phyloP scores from a whole-genome alignment of 92 coral and sea anemone genomes.

The Actinernus sp. region DNA sequence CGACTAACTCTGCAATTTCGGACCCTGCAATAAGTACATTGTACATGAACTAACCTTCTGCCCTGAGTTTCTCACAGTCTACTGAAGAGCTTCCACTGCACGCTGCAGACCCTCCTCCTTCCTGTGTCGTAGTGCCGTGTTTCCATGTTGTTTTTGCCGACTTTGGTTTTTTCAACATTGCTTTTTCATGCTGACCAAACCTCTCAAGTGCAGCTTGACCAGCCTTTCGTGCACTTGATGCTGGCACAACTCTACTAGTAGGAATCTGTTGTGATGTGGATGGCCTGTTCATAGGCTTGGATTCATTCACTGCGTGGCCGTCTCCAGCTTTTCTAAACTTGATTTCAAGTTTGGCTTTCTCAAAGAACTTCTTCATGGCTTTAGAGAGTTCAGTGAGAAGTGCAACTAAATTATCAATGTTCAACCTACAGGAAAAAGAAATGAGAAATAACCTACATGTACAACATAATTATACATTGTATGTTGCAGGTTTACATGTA shows the following conservation, averaged over 20 bases:
- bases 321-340: slow-evolving; percentile 96
- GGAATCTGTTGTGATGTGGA: slow-evolving; percentile 49
- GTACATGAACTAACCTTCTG: no score
- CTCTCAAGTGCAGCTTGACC: slow-evolving; percentile 91
- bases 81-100: slow-evolving; percentile 12
- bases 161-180: slow-evolving; percentile 59
- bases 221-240: slow-evolving; percentile 89
- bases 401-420: no score
- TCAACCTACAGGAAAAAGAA: no score
- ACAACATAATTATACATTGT: neutral
- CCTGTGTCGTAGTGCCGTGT: slow-evolving; percentile 15
- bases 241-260: slow-evolving; percentile 58
- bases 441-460: neutral
- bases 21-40: no score
- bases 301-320: slow-evolving; percentile 75
- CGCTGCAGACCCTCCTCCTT: slow-evolving; percentile 6
- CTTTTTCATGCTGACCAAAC: slow-evolving; percentile 64
- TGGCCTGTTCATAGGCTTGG: slow-evolving; percentile 12
- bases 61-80: slow-evolving; percentile 39
- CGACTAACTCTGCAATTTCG: no score
- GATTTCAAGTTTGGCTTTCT: slow-evolving; percentile 88
- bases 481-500: no score
- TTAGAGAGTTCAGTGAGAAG: no score
- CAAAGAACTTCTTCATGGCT: slow-evolving; percentile 86
- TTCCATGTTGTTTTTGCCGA: slow-evolving; percentile 88